Evolutionary conservation across 2,888 invertebrate genomes (phyloP), one percentile per base, ranked within the genome.

Genomic region (Balanococcus diminutus): DNA sequence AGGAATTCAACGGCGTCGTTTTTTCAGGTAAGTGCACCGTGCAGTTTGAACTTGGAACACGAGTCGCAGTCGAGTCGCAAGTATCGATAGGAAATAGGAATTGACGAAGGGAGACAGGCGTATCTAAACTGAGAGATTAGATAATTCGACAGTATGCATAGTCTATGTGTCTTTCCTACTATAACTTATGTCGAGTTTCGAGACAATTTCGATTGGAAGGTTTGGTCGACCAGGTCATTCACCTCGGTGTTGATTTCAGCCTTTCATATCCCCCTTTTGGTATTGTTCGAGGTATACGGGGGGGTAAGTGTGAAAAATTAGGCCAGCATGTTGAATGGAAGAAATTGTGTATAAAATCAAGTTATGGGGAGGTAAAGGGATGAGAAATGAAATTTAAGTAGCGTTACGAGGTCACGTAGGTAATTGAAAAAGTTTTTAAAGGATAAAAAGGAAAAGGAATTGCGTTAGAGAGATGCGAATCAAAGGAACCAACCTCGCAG

Each of bases 1-100:
- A 81, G 86, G 42, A 86, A 86, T 72, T 82, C 86, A n/a, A 72
- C 82, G 19, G 46, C 86, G 51, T 82, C 86, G 19, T 86, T 61
- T 82, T 86, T 86, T 42, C 86, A 86, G 86, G 86, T 86, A 86
- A 32, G 81, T 85, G 72, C 39, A 28, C 3, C 72, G 31, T 31
- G 31, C n/a, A 72, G 14, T 4, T 72, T 6, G n/a, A 31, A 31
- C 31, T n/a, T n/a, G n/a, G n/a, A n/a, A n/a, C n/a, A n/a, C n/a
- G n/a, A n/a, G n/a, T n/a, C n/a, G n/a, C n/a, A n/a, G n/a, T n/a
- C n/a, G n/a, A n/a, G n/a, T n/a, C n/a, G n/a, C n/a, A n/a, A n/a
- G n/a, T n/a, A n/a, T n/a, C n/a, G n/a, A n/a, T n/a, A n/a, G n/a
- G n/a, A n/a, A n/a, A n/a, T n/a, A n/a, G 72, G 0, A 72, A 31